These are phyloP conservation scores for Acrossocheilus wenchowensis DNA, from an alignment of 2,797 vertebrate species.

Conservation along the genomic window DNA sequence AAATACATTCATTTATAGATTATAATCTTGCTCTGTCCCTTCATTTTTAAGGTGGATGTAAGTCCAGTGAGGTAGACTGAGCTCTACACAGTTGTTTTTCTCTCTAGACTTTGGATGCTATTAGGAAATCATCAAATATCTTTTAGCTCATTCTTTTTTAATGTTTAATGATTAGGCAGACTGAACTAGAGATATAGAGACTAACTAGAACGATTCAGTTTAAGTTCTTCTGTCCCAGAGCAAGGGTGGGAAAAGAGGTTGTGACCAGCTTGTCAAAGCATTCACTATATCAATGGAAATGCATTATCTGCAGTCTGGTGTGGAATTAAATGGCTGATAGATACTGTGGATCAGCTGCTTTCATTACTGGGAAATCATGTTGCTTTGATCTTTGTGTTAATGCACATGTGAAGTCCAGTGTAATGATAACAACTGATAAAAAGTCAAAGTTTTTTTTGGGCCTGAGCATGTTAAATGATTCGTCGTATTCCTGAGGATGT, in stretches of 20 bases:
- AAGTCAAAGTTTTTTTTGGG: background rate
- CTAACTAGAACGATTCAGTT: background rate
- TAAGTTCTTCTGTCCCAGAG: background rate
- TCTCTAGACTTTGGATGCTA: background rate
- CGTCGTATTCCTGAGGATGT: background rate
- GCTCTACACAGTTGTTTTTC: background rate
- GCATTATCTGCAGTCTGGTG: constrained; percentile 17
- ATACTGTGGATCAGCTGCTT: background rate
- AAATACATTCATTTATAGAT: background rate
- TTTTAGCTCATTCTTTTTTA: background rate
- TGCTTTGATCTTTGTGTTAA: background rate
- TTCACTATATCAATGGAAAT: background rate
- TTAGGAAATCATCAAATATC: background rate
- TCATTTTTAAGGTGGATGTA: background rate
- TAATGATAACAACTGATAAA: background rate
- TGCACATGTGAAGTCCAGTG: background rate
- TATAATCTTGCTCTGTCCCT: background rate
- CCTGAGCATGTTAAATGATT: background rate
- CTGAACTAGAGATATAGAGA: background rate
- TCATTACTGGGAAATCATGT: background rate
- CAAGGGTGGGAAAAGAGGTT: background rate
- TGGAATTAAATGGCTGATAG: background rate
- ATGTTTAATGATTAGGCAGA: background rate
- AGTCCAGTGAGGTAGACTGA: background rate
- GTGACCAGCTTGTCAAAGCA: background rate